Conservation (phyloP, 1,140 invertebrate species). For the Halesus radiatus region DNA sequence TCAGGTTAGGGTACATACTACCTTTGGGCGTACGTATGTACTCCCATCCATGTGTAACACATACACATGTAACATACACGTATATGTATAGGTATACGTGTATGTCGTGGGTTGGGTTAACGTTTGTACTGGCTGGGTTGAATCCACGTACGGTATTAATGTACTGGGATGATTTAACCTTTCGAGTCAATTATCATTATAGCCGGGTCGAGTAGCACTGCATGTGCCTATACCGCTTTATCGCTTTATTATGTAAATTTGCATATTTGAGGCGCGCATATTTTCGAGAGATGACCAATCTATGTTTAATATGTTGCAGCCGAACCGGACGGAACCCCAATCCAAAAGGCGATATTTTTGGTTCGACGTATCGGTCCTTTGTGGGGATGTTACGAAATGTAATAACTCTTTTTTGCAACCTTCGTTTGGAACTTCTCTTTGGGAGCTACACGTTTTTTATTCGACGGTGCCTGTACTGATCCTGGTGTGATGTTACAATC, state of each 20-base stretch:
- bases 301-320: constrained; percentile 22
- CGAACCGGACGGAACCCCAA: background rate
- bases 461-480: too few species aligned
- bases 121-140: background rate
- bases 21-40: too few species aligned
- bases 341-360: background rate
- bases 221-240: constrained; percentile 42
- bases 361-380: background rate
- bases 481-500: too few species aligned
- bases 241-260: constrained; percentile 45
- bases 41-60: too few species aligned
- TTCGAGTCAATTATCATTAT: constrained; percentile 39
- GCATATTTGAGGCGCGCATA: constrained; percentile 31
- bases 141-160: constrained; percentile 41
- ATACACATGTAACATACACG: too few species aligned
- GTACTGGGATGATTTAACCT: constrained; percentile 39
- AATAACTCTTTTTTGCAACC: too few species aligned
- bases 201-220: constrained; percentile 16
- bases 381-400: too few species aligned
- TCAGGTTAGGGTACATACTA: background rate
- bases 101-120: background rate
- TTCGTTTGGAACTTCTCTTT: too few species aligned
- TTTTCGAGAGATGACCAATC: constrained; percentile 28
- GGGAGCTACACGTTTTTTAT: too few species aligned
- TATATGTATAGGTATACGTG: too few species aligned